Evolutionary conservation across 2,113 vertebrate genomes (phyloP).

Genomic region (Calyptomena viridis): DNA sequence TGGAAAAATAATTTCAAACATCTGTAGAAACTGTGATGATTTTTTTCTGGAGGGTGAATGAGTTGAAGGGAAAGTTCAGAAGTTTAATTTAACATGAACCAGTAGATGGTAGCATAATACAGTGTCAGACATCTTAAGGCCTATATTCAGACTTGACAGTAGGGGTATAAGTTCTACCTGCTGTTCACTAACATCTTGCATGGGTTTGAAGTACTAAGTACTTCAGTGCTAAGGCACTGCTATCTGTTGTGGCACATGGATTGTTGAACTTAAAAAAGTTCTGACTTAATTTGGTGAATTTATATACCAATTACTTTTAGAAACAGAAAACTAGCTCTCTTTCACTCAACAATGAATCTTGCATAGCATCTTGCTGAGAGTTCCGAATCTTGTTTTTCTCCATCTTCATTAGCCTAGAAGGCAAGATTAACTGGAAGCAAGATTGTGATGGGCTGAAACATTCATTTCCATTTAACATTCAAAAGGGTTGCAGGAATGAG

Average conservation of each 20-base stretch:
- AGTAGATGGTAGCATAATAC: conserved; percentile 57
- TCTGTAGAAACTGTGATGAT: not conserved
- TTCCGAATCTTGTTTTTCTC: not conserved
- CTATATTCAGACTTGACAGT: not conserved
- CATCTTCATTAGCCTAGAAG: not conserved
- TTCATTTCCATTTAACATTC: not conserved
- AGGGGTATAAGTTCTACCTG: not conserved
- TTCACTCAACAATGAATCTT: not conserved
- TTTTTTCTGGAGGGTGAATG: not conserved
- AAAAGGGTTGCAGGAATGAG: not conserved
- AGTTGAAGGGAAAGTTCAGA: not conserved
- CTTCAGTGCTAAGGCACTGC: not conserved
- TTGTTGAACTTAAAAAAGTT: not conserved
- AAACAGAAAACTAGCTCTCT: not conserved
- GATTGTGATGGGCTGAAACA: not conserved
- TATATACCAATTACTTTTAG: not conserved
- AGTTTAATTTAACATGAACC: not conserved
- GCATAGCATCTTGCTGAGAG: not conserved
- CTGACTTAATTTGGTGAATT: not conserved
- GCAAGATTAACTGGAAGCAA: not conserved
- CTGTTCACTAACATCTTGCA: not conserved
- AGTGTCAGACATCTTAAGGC: not conserved
- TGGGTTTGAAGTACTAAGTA: not conserved
- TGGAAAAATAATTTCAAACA: not conserved
- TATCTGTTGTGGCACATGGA: not conserved